Base-by-base conservation (phyloP, 1,140 invertebrate genomes). In the Maconellicoccus hirsutus region DNA sequence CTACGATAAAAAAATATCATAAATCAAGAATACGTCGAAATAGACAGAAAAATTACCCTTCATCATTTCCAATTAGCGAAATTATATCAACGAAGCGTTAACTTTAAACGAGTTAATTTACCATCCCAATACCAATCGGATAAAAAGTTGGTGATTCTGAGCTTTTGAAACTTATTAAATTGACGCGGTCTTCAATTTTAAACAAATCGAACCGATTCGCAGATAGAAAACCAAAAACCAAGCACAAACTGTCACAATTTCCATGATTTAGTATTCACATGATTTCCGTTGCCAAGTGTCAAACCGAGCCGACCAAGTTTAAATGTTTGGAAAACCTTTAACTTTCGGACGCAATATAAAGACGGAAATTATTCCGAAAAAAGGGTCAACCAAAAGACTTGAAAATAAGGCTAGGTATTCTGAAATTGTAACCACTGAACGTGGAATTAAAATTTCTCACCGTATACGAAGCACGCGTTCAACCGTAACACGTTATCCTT, bases 171-270 rank as follows among this genome's bases (percentile, higher is more conserved):
- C 42, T 52, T 16, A 4, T 2, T 16, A 52, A 16, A 52, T 52
- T 52, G 42, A 52, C 16, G 42, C 42, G 42, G 42, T 52, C 4
- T 52, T 19, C 12, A 12, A 12, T 33, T 33, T 33, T 33, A 33
- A 33, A 33, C 29, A 33, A 33, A 33, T 33, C 29, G 10, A 52
- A 52, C 42, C 10, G 42, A 14, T 52, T 6, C 2, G 42, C 16
- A 19, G 42, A 19, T 52, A 52, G 42, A 52, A 52, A 52, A 52
- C 42, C 42, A 19, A 52, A 52, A 52, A 52, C 42, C 42, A 16
- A 52, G n/a, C n/a, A 52, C 42, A 52, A 52, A 52, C 42, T 52
- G 42, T 52, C 42, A 52, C 42, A 52, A 52, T 52, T 52, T 52
- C 42, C 42, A 52, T 52, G 42, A 52, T 52, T 52, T 16, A 52